phyloP scores from a whole-genome alignment of 2,888 invertebrate genomes.

The Pseudanteris insignis region DNA sequence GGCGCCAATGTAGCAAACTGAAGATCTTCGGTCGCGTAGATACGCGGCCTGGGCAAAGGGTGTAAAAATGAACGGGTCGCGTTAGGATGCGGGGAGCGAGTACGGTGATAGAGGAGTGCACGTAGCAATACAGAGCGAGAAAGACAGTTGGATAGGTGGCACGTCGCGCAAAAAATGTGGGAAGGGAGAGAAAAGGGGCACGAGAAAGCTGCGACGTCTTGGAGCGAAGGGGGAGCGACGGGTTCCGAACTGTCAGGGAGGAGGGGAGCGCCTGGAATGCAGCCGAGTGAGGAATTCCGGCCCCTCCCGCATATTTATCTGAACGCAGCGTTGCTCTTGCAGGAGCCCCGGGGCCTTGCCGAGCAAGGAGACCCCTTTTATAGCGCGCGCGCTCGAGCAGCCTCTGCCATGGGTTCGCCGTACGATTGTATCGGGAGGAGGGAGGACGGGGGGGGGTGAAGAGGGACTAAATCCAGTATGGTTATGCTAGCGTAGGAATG shows the following conservation, averaged over 20 bases:
- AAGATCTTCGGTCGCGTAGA: constrained; percentile 31
- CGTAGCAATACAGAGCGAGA: constrained; percentile 10
- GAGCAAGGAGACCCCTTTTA: constrained; percentile 56
- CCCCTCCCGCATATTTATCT: constrained; percentile 67
- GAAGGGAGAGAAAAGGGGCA: constrained; percentile 15
- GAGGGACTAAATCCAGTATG: constrained; percentile 69
- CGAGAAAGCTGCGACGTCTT: constrained; percentile 32
- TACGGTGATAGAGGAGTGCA: constrained; percentile 46
- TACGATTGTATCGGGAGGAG: constrained; percentile 46
- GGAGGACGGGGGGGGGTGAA: constrained; percentile 46
- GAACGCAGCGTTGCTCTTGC: constrained; percentile 44
- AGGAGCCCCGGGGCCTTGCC: constrained; percentile 56
- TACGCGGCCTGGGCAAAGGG: constrained; percentile 7
- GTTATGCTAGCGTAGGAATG: constrained; percentile 67
- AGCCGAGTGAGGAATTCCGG: constrained; percentile 67
- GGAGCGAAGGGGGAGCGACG: background rate
- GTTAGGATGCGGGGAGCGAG: constrained; percentile 3
- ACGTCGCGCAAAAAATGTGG: constrained; percentile 35
- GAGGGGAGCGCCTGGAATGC: constrained; percentile 57
- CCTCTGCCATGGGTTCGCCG: too few relatives aligned
- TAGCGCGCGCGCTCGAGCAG: constrained; percentile 46
- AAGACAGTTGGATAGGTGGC: constrained; percentile 34
- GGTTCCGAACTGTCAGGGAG: too few relatives aligned
- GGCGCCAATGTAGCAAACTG: constrained; percentile 32
- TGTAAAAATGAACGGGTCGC: constrained; percentile 23